A percentile compares a stretch with the other conserved stretches of the same genome.
phyloP scores from a whole-genome alignment of 2,888 invertebrate genomes.

The Heterodera filipjevi region DNA sequence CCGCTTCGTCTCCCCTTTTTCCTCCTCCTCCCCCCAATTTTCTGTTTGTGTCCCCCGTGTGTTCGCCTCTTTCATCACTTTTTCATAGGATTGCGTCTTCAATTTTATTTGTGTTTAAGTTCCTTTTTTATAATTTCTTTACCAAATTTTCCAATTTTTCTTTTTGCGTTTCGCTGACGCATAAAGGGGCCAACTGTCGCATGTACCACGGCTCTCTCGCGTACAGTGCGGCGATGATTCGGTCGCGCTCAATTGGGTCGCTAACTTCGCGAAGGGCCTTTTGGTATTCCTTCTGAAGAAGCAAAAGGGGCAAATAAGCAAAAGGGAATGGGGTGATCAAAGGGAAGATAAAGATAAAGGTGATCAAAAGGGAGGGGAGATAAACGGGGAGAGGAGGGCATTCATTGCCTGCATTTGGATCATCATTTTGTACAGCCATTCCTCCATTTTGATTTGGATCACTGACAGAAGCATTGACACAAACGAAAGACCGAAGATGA shows the following conservation, averaged over 20 bases:
- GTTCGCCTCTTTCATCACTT: conserved; percentile 48
- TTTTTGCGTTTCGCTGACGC: conserved; percentile 53
- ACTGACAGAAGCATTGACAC: conserved; percentile 97
- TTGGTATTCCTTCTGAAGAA: conserved; percentile 55
- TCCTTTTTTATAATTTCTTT: neutral
- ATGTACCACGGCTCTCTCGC: conserved; percentile 54
- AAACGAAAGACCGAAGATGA: conserved; percentile 89
- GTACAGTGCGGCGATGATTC: conserved; percentile 43
- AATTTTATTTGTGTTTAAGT: conserved; percentile 5
- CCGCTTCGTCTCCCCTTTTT: neutral
- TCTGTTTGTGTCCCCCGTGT: conserved; percentile 59
- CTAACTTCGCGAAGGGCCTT: conserved; percentile 51
- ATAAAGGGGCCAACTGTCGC: conserved; percentile 51
- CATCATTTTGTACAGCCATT: conserved; percentile 62
- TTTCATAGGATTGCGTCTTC: conserved; percentile 56
- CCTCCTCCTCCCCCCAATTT: conserved; percentile 13
- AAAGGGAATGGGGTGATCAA: neutral
- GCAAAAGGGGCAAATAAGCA: neutral
- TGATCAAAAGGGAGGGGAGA: neutral
- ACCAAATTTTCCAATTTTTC: conserved; percentile 53
- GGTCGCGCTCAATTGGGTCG: conserved; percentile 42
- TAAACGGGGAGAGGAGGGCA: neutral
- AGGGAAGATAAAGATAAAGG: neutral
- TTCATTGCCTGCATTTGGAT: conserved; percentile 49
- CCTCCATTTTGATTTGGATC: conserved; percentile 62